Evolutionary conservation across 2,888 invertebrate genomes (phyloP), one percentile per base, ranked within the genome.

Genomic region (Elysia crispata): DNA sequence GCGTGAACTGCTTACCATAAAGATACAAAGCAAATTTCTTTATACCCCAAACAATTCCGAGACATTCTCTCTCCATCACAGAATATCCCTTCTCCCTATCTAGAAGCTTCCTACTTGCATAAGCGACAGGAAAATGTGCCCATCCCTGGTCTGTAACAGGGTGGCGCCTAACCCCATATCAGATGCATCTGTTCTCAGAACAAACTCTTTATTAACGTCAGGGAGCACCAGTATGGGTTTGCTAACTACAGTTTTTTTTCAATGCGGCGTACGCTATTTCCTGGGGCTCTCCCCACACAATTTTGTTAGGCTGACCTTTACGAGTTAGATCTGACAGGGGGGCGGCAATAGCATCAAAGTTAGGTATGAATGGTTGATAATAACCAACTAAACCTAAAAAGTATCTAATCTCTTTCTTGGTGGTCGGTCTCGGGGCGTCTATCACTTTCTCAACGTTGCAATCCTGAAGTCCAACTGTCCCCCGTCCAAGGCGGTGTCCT

Each of bases 41-140:
- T 49, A 73, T 49, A 11, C 23, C 73, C 73, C 73, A 41, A 41
- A 41, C 41, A 41, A 41, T 41, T 41, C 41, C 41, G 41, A 41
- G 41, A 41, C 41, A 41, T 41, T 73, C 73, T 25, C 28, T 49
- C 54, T 73, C 73, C 23, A 73, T 54, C 28, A 50, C 49, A 28
- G 73, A n/a, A 50, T 73, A 73, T 23, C 49, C 23, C 54, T 50
- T 23, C 54, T 73, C 73, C 11, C 50, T 50, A n/a, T 49, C 13
- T 41, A 50, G 50, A 23, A 76, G 25, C 76, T 76, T 76, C 64
- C 54, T 62, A 33, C 33, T 76, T 25, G 33, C 76, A 64, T 76
- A 76, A 33, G 33, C 18, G 1, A 76, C 64, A 5, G 62, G 76
- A 33, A 64, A 64, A 15, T 62, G 76, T 41, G 41, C 41, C 41